phyloP scores from a whole-genome alignment of 1,140 invertebrate species.

The Megalonaias nervosa region DNA sequence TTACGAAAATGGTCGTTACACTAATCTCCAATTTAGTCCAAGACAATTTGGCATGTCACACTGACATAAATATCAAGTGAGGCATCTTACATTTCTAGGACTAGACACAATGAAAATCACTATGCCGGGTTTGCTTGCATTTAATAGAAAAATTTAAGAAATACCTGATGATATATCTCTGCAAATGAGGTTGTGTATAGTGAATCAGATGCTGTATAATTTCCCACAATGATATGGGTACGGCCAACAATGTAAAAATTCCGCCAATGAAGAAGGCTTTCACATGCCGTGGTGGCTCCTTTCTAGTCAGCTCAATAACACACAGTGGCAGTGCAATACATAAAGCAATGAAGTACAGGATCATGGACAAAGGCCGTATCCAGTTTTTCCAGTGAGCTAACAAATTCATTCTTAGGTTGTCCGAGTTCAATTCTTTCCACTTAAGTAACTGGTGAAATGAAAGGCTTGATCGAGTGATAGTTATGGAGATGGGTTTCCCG shows the following conservation, averaged over 20 bases:
- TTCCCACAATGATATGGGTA: conserved; percentile 95
- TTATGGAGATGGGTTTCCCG: conserved; percentile 1
- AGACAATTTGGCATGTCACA: no score
- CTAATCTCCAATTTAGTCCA: no score
- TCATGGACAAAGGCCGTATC: conserved; percentile 88
- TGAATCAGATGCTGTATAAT: conserved; percentile 95
- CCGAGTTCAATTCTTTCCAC: neutral
- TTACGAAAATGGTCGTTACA: no score
- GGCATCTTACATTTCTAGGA: neutral
- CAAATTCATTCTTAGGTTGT: conserved; percentile 46
- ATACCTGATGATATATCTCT: conserved; percentile 93
- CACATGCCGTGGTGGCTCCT: conserved; percentile 58
- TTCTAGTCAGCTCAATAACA: conserved; percentile 76
- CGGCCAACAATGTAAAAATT: conserved; percentile 89
- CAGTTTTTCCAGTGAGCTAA: conserved; percentile 82
- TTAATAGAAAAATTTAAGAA: neutral
- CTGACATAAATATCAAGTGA: no score
- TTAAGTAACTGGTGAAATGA: neutral
- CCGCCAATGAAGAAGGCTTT: conserved; percentile 88
- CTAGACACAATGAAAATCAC: neutral
- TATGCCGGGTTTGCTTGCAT: conserved; percentile 72
- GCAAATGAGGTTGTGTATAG: conserved; percentile 92
- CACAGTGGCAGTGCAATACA: conserved; percentile 88
- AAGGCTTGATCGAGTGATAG: neutral
- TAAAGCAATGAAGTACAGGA: conserved; percentile 85